Conservation (phyloP, 2,888 invertebrate genomes). For the Adelognathus sp. region DNA sequence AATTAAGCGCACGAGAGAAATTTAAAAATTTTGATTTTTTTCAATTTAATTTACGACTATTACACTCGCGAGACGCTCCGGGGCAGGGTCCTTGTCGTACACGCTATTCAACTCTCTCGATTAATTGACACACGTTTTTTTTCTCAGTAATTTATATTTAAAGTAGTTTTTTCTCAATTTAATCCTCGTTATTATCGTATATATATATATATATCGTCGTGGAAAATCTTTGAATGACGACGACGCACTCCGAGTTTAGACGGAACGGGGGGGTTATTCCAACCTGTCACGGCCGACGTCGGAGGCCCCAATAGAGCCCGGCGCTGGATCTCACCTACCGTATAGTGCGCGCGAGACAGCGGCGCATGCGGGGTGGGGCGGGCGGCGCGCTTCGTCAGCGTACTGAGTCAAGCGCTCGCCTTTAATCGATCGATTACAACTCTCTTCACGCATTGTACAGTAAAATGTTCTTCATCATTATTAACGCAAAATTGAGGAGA, state of each 20-base stretch:
- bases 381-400: slow-evolving; percentile 37
- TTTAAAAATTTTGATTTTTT: not conserved
- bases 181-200: not conserved
- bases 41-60: not conserved
- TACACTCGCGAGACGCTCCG: slow-evolving; percentile 4
- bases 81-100: slow-evolving; percentile 1
- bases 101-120: not conserved
- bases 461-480: not conserved
- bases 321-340: slow-evolving; percentile 45
- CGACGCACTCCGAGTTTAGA: slow-evolving; percentile 51
- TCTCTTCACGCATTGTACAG: slow-evolving; percentile 10
- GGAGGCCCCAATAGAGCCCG: slow-evolving; percentile 67
- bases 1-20: no score
- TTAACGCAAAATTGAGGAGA: not conserved
- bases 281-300: slow-evolving; percentile 71
- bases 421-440: slow-evolving; percentile 3
- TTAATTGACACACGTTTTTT: not conserved
- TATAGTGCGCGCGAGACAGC: slow-evolving; percentile 59
- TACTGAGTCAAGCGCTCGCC: slow-evolving; percentile 61
- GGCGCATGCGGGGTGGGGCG: slow-evolving; percentile 64
- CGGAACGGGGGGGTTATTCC: slow-evolving; percentile 61
- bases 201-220: slow-evolving; percentile 22
- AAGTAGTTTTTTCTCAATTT: not conserved
- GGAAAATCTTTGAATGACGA: slow-evolving; percentile 34
- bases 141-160: not conserved